Conservation (phyloP, 2,888 invertebrate species). For the Synanthedon myopaeformis region DNA sequence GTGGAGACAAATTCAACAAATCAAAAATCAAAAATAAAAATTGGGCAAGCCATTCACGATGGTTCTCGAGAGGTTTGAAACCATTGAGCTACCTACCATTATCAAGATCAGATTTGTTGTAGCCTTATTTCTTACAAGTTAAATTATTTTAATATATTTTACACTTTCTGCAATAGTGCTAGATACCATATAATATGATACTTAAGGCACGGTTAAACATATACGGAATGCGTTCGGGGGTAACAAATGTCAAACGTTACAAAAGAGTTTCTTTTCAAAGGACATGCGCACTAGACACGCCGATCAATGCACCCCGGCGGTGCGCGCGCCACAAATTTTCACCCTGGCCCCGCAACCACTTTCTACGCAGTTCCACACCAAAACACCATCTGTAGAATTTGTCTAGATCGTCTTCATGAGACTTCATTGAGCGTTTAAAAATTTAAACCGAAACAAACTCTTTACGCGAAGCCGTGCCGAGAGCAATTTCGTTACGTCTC, state of each 20-base stretch:
- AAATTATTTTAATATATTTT: too few relatives aligned
- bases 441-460: constrained; percentile 16
- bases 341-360: constrained; percentile 24
- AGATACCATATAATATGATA: too few relatives aligned
- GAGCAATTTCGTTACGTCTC: constrained; percentile 45
- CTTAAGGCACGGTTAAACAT: background rate
- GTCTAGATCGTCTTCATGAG: constrained; percentile 23
- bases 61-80: too few relatives aligned
- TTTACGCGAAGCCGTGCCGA: constrained; percentile 18
- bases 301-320: constrained; percentile 60
- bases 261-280: constrained; percentile 28
- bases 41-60: too few relatives aligned
- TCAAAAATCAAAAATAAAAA: too few relatives aligned
- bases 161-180: too few relatives aligned
- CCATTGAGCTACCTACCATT: too few relatives aligned
- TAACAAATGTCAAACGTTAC: constrained; percentile 48
- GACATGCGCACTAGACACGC: constrained; percentile 53
- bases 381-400: constrained; percentile 41
- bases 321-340: constrained; percentile 57
- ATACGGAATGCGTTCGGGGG: constrained; percentile 7
- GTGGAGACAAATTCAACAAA: too few relatives aligned
- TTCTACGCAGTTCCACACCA: constrained; percentile 62
- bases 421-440: constrained; percentile 44
- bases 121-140: too few relatives aligned
- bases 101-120: too few relatives aligned